Evolutionary conservation across 2,797 vertebrate species (phyloP).

Genomic region (Argya squamiceps): DNA sequence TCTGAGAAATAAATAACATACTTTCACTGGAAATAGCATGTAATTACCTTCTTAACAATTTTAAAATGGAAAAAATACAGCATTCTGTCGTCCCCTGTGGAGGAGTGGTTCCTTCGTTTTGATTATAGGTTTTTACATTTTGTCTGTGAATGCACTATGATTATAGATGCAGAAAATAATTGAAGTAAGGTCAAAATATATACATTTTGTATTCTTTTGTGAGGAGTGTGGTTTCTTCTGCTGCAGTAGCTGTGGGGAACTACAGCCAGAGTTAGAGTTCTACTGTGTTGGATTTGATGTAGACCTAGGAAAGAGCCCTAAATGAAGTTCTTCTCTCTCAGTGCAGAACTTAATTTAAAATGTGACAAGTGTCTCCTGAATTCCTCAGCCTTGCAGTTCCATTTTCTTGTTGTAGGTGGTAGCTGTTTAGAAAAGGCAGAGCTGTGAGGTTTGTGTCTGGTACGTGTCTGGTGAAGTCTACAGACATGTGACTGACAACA

Average conservation of each 20-base stretch:
- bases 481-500: neutral
- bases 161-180: conserved; percentile 36
- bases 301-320: neutral
- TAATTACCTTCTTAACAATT: neutral
- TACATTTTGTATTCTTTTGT: neutral
- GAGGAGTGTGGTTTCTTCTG: neutral
- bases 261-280: neutral
- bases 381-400: neutral
- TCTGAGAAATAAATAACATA: neutral
- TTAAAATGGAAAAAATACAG: neutral
- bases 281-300: neutral
- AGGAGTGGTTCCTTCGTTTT: neutral
- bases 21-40: neutral
- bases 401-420: neutral
- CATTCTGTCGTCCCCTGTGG: neutral
- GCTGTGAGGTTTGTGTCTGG: neutral
- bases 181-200: neutral
- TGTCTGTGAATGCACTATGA: neutral
- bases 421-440: neutral
- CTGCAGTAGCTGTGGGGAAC: neutral
- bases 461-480: neutral
- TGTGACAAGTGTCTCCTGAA: accelerated
- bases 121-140: conserved; percentile 7
- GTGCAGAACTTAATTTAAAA: neutral
- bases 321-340: neutral